Evolutionary conservation across 2,797 vertebrate species (phyloP), one percentile per base, ranked within the genome.

Genomic region (Neosilurus mollespiculum): DNA sequence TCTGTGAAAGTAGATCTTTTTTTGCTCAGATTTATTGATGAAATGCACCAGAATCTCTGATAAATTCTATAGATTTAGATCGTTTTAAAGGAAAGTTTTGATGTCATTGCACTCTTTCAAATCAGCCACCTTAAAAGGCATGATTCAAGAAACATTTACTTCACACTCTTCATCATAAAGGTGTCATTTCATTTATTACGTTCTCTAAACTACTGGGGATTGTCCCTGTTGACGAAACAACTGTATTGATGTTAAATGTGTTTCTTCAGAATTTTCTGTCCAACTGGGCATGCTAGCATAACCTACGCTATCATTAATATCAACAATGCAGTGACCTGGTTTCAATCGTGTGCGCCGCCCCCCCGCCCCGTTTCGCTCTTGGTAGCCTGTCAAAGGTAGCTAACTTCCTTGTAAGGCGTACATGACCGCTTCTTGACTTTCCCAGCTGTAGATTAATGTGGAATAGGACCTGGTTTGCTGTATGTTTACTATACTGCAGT

Each of bases 391-490:
- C 22, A 34, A 11, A 2, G 65, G 56, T 76, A 59, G 56, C 73
- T 59, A 15, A 76, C 54, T 22, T 66, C 58, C 66, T 79, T 64
- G 66, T 83, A 62, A 56, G 76, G 75, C 10, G 0, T 62, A 22
- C 58, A 64, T 80, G 83, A 80, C 83, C 83, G 69, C 49, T 65
- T 62, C 30, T 65, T 80, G 82, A 84, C 82, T 84, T 51, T 51
- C 73, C 73, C 26, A 59, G 77, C 77, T 80, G 67, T 84, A 26
- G 67, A 80, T 80, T 73, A 78, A 53, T 79, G 43, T 65, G 9
- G 67, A 85, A 83, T 79, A 84, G 66, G 62, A 77, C 79, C 81
- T 82, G 76, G 82, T 83, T 77, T 69, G 64, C 83, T 83, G 77
- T 77, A 71, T 85, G 78, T 83, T 85, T 83, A 83, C 43, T 61